Evolutionary conservation across 2,888 invertebrate genomes (phyloP).

Genomic region (Ichneumon xanthorius): DNA sequence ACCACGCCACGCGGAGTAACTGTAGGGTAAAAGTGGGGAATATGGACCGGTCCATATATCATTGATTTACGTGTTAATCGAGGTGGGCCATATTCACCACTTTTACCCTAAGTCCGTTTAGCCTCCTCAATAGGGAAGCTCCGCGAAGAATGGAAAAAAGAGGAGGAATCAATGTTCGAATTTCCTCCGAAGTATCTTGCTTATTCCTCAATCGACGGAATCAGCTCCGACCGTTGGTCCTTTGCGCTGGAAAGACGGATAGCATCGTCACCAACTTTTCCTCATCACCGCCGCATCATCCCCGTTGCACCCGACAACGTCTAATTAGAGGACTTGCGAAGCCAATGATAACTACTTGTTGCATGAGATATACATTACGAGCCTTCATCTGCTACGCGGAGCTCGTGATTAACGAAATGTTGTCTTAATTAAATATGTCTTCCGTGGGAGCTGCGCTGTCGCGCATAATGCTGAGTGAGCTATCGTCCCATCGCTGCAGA

Average conservation of each 20-base stretch:
- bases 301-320: no score
- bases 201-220: neutral
- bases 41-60: no score
- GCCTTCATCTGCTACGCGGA: neutral
- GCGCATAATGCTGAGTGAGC: conserved; percentile 6
- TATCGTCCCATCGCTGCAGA: neutral
- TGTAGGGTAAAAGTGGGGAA: no score
- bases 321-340: neutral
- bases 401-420: conserved; percentile 4
- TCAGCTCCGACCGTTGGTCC: neutral
- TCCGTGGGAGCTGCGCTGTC: neutral
- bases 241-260: neutral
- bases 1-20: no score
- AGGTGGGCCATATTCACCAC: no score
- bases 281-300: neutral
- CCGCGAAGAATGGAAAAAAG: neutral
- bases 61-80: no score
- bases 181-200: neutral
- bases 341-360: neutral
- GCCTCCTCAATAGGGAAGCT: neutral
- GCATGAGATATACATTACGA: neutral
- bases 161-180: neutral
- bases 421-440: neutral
- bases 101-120: no score
- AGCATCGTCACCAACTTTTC: neutral